Percentiles rank a stretch among this genome's conserved stretches.
These are phyloP conservation scores for Palythoa grandiflora DNA, from an alignment of 92 coral and sea anemone species.

Conservation along the genomic window DNA sequence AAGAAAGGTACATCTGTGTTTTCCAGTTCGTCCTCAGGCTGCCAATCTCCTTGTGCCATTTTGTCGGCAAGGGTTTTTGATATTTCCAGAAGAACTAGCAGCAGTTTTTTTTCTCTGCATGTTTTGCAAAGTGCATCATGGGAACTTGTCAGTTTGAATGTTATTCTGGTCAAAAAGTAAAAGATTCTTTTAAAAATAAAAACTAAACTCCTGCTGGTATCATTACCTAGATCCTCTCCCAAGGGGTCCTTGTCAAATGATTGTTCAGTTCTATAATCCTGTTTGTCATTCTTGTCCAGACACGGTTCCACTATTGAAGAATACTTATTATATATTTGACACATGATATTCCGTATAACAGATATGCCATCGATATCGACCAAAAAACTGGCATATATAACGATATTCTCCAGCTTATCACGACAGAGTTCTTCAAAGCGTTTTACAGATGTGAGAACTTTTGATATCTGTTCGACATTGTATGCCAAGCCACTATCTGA, in stretches of 20 bases:
- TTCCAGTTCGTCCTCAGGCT: background rate
- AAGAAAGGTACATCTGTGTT: background rate
- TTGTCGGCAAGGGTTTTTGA: constrained; percentile 19
- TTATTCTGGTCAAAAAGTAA: background rate
- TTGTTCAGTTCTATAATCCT: background rate
- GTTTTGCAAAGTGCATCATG: constrained; percentile 33
- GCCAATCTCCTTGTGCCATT: constrained; percentile 4
- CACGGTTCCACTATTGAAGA: background rate
- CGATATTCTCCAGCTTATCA: constrained; percentile 48
- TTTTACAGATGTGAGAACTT: background rate
- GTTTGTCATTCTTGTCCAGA: background rate
- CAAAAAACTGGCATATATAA: constrained; percentile 53
- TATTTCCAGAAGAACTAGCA: constrained; percentile 14
- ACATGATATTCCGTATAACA: constrained; percentile 9
- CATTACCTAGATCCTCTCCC: background rate
- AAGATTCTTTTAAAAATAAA: background rate
- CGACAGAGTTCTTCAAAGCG: constrained; percentile 15
- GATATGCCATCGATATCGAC: constrained; percentile 53
- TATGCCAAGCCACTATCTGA: background rate
- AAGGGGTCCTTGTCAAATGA: background rate
- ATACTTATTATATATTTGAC: constrained; percentile 2
- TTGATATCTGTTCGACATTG: background rate
- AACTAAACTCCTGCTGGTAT: background rate
- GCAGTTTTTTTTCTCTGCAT: constrained; percentile 34
- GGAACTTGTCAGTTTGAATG: background rate